Evolutionary conservation across 2,888 invertebrate genomes (phyloP).

Genomic region (Eulithis prunata): DNA sequence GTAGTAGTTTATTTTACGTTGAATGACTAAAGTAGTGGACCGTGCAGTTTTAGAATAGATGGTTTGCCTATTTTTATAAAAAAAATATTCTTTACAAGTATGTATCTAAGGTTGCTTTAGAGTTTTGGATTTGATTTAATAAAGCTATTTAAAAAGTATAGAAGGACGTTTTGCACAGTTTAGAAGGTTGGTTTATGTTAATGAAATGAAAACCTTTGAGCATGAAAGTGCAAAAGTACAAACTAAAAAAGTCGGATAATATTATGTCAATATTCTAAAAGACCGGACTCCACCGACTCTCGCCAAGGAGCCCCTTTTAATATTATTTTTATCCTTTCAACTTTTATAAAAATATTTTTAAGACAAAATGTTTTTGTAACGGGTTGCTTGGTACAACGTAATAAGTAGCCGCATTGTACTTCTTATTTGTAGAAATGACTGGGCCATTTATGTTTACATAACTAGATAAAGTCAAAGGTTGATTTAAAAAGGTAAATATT

Average conservation of each 20-base stretch:
- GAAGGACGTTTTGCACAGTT: no score
- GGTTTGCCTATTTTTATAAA: no score
- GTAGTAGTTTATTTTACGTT: no score
- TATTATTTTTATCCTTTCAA: conserved; percentile 53
- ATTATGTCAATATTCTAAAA: not conserved
- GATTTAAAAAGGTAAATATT: conserved; percentile 29
- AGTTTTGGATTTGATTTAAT: no score
- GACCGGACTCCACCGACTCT: conserved; percentile 4
- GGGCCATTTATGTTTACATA: conserved; percentile 30
- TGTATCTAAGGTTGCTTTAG: no score
- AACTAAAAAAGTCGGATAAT: not conserved
- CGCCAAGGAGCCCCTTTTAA: conserved; percentile 58
- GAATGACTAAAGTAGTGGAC: no score
- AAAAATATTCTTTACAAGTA: no score
- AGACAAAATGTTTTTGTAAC: conserved; percentile 63
- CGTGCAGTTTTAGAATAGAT: no score
- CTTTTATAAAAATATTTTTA: conserved; percentile 56
- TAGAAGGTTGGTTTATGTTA: no score
- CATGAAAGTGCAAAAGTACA: no score
- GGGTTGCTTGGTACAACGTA: conserved; percentile 47
- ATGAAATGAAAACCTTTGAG: no score
- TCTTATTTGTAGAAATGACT: conserved; percentile 33
- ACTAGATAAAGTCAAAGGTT: conserved; percentile 9
- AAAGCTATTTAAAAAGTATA: no score
- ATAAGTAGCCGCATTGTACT: conserved; percentile 56